phyloP scores from a whole-genome alignment of 2,797 vertebrate genomes.

The Dendrocincla fuliginosa region DNA sequence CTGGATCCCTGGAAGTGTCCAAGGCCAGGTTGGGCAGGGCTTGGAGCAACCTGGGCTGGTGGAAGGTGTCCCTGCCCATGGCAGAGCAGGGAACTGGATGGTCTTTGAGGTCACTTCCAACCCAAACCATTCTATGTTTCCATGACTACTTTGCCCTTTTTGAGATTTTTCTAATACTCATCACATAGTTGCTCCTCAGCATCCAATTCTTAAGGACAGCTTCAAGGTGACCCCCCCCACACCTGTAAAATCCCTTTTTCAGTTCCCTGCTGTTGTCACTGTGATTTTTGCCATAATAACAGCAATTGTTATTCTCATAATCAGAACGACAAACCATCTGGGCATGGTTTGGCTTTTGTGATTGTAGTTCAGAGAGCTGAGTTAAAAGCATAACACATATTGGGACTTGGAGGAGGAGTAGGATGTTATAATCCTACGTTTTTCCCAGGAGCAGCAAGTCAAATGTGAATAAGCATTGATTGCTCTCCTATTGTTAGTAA shows the following conservation, averaged over 20 bases:
- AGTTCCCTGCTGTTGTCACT: background rate
- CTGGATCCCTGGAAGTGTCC: background rate
- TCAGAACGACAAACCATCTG: background rate
- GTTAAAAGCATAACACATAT: background rate
- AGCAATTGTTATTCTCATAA: background rate
- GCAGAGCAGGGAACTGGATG: background rate
- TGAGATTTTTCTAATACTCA: background rate
- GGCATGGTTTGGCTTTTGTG: background rate
- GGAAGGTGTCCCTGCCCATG: background rate
- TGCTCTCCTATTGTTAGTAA: background rate
- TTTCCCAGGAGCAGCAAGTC: background rate
- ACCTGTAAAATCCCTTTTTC: background rate
- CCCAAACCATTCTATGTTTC: background rate
- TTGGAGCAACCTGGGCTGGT: accelerated
- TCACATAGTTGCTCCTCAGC: background rate
- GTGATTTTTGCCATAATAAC: background rate
- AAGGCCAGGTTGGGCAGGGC: accelerated
- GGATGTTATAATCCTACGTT: background rate
- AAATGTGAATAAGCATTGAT: background rate
- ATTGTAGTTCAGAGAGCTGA: background rate
- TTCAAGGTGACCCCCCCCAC: background rate
- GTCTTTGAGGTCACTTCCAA: background rate
- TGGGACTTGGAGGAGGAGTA: background rate
- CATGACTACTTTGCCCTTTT: background rate
- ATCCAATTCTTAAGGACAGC: background rate